These are phyloP conservation scores for Andrena praecox DNA, from an alignment of 2,888 invertebrate genomes.

Conservation along the genomic window DNA sequence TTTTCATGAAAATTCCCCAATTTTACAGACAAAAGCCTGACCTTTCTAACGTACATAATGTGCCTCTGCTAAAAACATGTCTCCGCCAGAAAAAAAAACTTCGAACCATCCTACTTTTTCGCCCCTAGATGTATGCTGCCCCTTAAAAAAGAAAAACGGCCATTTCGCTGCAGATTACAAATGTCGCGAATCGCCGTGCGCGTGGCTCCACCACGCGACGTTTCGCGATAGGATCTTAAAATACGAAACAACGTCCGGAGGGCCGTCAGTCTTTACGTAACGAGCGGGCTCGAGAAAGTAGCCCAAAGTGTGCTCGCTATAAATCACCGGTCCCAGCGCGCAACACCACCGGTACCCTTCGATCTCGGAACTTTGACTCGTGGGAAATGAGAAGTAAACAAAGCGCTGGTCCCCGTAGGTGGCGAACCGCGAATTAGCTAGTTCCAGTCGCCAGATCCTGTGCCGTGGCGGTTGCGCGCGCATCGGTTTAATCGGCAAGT, in stretches of 20 bases:
- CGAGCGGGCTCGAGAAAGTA: slow-evolving; percentile 62
- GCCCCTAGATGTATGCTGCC: no score
- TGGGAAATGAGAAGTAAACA: slow-evolving; percentile 36
- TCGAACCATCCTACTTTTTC: no score
- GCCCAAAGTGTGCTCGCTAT: slow-evolving; percentile 51
- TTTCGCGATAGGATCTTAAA: slow-evolving; percentile 34
- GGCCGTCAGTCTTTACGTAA: slow-evolving; percentile 62
- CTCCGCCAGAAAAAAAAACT: no score
- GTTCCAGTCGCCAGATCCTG: no score
- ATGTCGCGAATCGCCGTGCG: neutral
- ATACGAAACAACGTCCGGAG: slow-evolving; percentile 44
- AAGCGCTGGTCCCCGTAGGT: neutral
- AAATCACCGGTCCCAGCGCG: slow-evolving; percentile 42
- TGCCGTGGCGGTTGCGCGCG: neutral
- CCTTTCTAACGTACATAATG: no score
- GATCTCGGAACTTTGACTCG: slow-evolving; percentile 44
- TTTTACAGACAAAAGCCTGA: no score
- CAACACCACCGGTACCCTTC: slow-evolving; percentile 35
- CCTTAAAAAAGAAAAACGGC: neutral
- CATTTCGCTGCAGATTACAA: neutral
- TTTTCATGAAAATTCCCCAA: no score
- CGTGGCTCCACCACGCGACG: neutral
- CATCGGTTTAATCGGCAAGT: neutral
- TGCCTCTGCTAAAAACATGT: no score
- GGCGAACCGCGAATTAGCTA: neutral